phyloP scores from a whole-genome alignment of 2,797 vertebrate genomes.

The Peromyscus nudipes region DNA sequence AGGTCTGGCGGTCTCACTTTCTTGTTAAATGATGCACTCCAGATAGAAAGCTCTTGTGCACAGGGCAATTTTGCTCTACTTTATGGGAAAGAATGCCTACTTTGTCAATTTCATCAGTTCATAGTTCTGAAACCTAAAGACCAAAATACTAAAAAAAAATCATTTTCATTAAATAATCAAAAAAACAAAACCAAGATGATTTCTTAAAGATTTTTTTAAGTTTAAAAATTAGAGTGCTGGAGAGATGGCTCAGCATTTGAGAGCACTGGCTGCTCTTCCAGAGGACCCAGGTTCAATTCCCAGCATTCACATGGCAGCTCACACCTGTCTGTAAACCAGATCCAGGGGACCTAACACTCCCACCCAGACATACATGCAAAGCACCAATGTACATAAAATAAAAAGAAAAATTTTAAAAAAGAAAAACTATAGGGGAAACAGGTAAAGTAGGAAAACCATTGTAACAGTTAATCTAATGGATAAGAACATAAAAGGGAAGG shows the following conservation, averaged over 20 bases:
- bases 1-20: not conserved
- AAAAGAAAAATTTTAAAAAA: not conserved
- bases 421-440: not conserved
- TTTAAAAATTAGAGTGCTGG: not conserved
- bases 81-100: slow-evolving; percentile 2
- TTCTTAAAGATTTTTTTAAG: not conserved
- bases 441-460: not conserved
- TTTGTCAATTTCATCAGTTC: slow-evolving; percentile 48
- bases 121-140: slow-evolving; percentile 39
- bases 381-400: not conserved
- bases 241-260: not conserved
- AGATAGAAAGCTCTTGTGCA: not conserved
- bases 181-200: slow-evolving; percentile 29
- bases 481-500: not conserved
- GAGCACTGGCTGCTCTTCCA: not conserved
- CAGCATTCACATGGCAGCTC: not conserved
- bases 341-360: not conserved
- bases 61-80: not conserved
- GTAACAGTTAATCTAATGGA: slow-evolving; percentile 15
- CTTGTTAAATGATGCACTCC: slow-evolving; percentile 26
- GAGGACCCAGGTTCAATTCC: not conserved
- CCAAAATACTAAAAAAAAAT: slow-evolving; percentile 51
- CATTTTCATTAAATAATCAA: slow-evolving; percentile 49
- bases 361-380: not conserved
- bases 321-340: not conserved